Evolutionary conservation across 2,797 vertebrate genomes (phyloP).

Genomic region (Dromococcyx pavoninus): DNA sequence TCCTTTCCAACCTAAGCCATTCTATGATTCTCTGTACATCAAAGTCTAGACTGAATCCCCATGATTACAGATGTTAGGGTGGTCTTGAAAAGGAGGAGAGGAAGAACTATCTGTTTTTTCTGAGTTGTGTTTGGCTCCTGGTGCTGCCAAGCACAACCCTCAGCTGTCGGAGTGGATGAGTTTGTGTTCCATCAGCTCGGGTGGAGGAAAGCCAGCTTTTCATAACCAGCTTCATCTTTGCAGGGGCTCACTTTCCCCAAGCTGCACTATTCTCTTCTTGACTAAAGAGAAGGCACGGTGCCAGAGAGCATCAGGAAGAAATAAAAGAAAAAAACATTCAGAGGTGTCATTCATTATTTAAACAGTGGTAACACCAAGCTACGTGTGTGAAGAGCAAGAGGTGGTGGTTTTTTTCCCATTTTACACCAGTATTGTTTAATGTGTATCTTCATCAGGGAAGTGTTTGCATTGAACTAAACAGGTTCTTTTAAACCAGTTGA

Average conservation of each 20-base stretch:
- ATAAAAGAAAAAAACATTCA: neutral
- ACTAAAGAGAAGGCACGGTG: neutral
- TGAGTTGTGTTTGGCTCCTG: neutral
- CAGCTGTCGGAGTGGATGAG: neutral
- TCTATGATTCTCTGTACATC: too few relatives aligned
- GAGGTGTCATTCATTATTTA: neutral
- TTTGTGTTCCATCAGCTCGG: neutral
- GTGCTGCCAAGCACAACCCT: neutral
- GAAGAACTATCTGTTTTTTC: neutral
- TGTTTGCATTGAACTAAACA: neutral
- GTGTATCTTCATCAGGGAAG: neutral
- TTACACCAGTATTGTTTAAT: neutral
- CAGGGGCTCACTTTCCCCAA: neutral
- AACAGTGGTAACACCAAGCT: neutral
- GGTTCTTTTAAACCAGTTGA: neutral
- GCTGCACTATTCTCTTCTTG: neutral
- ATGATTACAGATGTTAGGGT: accelerated
- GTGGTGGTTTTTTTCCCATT: neutral
- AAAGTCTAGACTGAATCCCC: neutral
- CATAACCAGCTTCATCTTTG: neutral
- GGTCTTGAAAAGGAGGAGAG: neutral
- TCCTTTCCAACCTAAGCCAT: too few relatives aligned
- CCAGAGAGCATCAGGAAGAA: neutral
- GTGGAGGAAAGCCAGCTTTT: neutral
- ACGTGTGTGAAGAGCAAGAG: neutral